Conservation (phyloP, 2,797 vertebrate genomes). For the Acanthis flammea region DNA sequence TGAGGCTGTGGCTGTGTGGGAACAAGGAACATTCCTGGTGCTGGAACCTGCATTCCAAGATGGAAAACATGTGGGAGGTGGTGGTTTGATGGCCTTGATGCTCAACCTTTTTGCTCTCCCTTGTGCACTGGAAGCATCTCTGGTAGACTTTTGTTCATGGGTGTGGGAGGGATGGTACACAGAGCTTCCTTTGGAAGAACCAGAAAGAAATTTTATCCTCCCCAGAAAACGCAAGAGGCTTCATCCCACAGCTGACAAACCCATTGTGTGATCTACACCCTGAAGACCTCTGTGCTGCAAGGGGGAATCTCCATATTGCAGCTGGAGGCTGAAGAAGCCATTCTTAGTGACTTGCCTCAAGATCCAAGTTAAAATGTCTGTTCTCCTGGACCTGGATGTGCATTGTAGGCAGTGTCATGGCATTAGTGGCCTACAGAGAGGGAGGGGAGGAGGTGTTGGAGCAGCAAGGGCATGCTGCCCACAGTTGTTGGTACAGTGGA, state of each 20-base stretch:
- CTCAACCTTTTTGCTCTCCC: not conserved
- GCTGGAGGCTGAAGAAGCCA: not conserved
- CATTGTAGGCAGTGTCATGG: not conserved
- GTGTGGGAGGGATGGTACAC: not conserved
- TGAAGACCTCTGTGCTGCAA: not conserved
- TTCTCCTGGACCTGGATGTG: not conserved
- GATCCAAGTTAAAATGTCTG: not conserved
- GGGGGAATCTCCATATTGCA: not conserved
- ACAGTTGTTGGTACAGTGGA: not conserved
- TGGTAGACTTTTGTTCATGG: not conserved
- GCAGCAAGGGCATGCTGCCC: not conserved
- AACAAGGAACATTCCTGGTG: not conserved
- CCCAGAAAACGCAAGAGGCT: not conserved
- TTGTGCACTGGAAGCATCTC: not conserved
- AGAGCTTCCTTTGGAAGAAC: not conserved
- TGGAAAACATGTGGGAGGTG: not conserved
- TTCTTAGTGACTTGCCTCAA: not conserved
- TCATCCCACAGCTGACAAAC: not conserved
- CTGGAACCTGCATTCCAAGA: not conserved
- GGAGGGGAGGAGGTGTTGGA: not conserved
- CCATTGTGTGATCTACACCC: not conserved
- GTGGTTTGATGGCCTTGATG: not conserved
- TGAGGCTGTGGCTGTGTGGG: not conserved
- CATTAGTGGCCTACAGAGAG: not conserved
- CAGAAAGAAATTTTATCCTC: not conserved